phyloP scores from a whole-genome alignment of 2,888 invertebrate genomes.

The Tryphoninae sp. region DNA sequence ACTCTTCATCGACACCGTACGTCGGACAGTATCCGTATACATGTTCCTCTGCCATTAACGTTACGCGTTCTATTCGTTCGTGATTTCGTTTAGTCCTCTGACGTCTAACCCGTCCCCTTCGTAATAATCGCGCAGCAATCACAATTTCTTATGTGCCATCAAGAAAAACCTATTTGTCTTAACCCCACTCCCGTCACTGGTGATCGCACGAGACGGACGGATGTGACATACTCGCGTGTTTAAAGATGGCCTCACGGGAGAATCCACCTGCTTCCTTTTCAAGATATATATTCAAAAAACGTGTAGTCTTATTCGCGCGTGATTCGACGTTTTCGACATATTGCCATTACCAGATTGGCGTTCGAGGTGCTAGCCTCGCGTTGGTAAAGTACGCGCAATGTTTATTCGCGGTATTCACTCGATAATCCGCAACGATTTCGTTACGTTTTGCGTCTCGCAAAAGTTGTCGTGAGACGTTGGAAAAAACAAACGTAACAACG shows the following conservation, averaged over 20 bases:
- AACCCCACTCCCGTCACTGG: conserved; percentile 74
- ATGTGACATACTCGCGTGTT: conserved; percentile 76
- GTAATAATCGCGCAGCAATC: conserved; percentile 66
- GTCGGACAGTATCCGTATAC: conserved; percentile 80
- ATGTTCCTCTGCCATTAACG: conserved; percentile 81
- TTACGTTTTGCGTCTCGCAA: background rate
- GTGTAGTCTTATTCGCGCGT: background rate
- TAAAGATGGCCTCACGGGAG: conserved; percentile 75
- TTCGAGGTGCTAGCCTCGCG: no score
- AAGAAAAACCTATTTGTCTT: conserved; percentile 77
- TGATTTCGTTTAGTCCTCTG: conserved; percentile 53
- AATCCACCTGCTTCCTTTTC: conserved; percentile 66
- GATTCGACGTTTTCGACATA: background rate
- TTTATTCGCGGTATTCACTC: background rate
- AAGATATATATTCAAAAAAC: conserved; percentile 64
- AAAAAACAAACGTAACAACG: background rate
- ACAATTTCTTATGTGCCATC: conserved; percentile 77
- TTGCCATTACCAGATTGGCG: background rate
- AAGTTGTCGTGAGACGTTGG: background rate
- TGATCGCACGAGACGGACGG: conserved; percentile 76
- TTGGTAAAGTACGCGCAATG: no score
- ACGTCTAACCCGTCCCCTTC: conserved; percentile 34
- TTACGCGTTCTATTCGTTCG: conserved; percentile 64
- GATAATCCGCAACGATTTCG: background rate
- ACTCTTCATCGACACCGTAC: conserved; percentile 78